Percentiles rank a stretch among this genome's conserved stretches.
Conservation (phyloP, 2,888 invertebrate genomes). For the Beris morrisii region DNA sequence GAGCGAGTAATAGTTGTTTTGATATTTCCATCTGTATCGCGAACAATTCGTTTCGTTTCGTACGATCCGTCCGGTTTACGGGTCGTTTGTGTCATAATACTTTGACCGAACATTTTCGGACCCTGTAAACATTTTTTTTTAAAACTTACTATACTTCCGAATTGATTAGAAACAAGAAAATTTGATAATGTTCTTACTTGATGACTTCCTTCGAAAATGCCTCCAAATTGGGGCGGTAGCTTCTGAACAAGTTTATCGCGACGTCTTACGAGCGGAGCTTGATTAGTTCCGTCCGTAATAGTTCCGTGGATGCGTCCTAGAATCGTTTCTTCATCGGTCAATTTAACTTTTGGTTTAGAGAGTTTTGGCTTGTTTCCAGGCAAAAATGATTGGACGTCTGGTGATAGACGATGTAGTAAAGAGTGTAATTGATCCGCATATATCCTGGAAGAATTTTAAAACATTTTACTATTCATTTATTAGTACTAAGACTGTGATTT, state of each 20-base stretch:
- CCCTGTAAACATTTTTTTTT: conserved; percentile 41
- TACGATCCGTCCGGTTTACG: conserved; percentile 62
- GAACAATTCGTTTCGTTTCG: conserved; percentile 61
- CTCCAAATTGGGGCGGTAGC: conserved; percentile 47
- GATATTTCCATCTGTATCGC: conserved; percentile 63
- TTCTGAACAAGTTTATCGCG: conserved; percentile 48
- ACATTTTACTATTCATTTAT: no score
- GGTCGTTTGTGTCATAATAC: conserved; percentile 59
- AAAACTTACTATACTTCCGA: not conserved
- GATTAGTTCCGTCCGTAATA: conserved; percentile 45
- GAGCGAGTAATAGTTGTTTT: conserved; percentile 61
- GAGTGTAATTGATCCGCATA: conserved; percentile 53
- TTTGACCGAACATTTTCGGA: conserved; percentile 59
- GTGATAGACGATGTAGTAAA: conserved; percentile 51
- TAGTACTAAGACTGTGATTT: not conserved
- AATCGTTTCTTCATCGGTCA: conserved; percentile 53
- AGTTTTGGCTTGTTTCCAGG: conserved; percentile 41
- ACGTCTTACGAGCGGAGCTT: conserved; percentile 44
- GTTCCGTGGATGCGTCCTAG: conserved; percentile 55
- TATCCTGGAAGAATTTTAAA: conserved; percentile 45
- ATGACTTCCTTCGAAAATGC: conserved; percentile 54
- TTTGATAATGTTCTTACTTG: conserved; percentile 42
- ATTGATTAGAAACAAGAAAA: not conserved
- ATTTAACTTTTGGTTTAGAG: conserved; percentile 44
- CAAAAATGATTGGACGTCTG: conserved; percentile 42